phyloP scores from a whole-genome alignment of 2,113 vertebrate genomes.

The Scortum barcoo region DNA sequence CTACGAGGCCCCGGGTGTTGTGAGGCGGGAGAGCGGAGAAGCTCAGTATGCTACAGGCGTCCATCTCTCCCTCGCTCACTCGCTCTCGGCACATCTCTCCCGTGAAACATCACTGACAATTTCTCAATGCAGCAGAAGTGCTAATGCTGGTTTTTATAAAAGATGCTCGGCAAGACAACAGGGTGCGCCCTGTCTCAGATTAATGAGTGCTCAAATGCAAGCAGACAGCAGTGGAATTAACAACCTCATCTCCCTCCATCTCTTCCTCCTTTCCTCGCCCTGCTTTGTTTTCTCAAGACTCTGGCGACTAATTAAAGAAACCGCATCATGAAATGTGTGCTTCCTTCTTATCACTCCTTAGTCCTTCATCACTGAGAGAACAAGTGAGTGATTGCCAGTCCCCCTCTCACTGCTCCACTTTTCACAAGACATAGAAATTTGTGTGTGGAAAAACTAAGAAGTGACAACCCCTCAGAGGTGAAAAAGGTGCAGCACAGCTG shows the following conservation, averaged over 20 bases:
- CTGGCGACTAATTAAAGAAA: conserved; percentile 80
- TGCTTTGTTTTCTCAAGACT: conserved; percentile 67
- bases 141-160: conserved; percentile 76
- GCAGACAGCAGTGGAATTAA: conserved; percentile 86
- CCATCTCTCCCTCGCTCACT: conserved; percentile 47
- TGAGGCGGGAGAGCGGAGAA: conserved; percentile 37
- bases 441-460: too few species aligned
- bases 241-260: conserved; percentile 71
- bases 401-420: conserved; percentile 25
- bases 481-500: conserved; percentile 2
- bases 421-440: background rate
- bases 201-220: conserved; percentile 86
- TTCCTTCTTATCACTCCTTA: conserved; percentile 48
- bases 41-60: conserved; percentile 75
- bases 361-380: conserved; percentile 53
- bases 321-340: conserved; percentile 52
- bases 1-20: conserved; percentile 51
- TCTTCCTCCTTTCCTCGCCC: conserved; percentile 47
- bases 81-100: conserved; percentile 58
- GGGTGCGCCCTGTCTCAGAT: conserved; percentile 79
- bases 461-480: background rate
- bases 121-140: conserved; percentile 77
- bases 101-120: conserved; percentile 70
- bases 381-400: conserved; percentile 18
- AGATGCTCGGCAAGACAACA: conserved; percentile 81